These are phyloP conservation scores for Cacoxenus indagator DNA, from an alignment of 2,888 invertebrate genomes.

Conservation along the genomic window DNA sequence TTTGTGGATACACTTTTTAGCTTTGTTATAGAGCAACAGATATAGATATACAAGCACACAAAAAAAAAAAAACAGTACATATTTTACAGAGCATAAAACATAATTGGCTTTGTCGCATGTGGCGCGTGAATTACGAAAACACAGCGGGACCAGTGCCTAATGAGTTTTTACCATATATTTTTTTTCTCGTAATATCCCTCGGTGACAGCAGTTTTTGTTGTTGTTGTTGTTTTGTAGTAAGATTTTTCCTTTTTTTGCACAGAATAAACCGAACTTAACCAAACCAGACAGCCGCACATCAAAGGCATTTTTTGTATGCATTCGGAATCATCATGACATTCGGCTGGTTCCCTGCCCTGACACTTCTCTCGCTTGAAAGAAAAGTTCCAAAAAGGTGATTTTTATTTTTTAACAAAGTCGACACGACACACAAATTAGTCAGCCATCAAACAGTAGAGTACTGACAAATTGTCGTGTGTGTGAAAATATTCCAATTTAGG, in stretches of 20 bases:
- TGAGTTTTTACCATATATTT: constrained; percentile 17
- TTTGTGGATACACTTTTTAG: no score
- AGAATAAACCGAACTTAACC: background rate
- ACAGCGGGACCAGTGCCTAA: constrained; percentile 9
- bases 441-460: background rate
- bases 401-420: background rate
- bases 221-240: background rate
- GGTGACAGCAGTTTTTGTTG: background rate
- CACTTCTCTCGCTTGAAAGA: background rate
- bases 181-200: no score
- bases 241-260: background rate
- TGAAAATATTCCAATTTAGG: constrained; percentile 1
- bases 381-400: no score
- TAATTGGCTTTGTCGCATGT: constrained; percentile 21
- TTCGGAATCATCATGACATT: background rate
- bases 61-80: background rate
- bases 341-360: background rate
- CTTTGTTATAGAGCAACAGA: background rate
- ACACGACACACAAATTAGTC: background rate
- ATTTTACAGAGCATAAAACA: constrained; percentile 1
- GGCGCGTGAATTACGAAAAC: constrained; percentile 19
- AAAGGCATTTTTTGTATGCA: background rate
- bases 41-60: background rate
- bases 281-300: constrained; percentile 7
- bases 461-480: constrained; percentile 7